A percentile compares a stretch with the other conserved stretches of the same genome.
These are phyloP conservation scores for Scrobipalpa costella DNA, from an alignment of 2,888 invertebrate genomes.

Conservation along the genomic window DNA sequence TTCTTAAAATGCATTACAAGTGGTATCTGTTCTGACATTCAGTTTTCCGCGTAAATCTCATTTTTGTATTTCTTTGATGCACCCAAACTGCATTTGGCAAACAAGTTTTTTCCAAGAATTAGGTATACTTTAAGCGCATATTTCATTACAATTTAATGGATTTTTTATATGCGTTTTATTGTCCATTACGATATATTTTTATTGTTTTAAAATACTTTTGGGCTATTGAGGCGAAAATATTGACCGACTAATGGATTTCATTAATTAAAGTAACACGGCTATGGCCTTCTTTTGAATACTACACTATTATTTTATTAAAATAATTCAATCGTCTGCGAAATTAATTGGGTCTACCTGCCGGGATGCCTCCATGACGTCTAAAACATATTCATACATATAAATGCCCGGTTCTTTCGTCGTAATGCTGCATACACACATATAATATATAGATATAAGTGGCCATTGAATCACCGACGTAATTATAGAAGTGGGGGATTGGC, in stretches of 20 bases:
- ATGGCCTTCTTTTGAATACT: neutral
- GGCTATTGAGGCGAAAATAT: neutral
- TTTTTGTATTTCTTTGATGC: conserved; percentile 11
- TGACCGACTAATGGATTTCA: neutral
- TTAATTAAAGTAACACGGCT: too few species aligned
- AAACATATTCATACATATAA: conserved; percentile 71
- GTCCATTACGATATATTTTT: neutral
- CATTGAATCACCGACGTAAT: conserved; percentile 81
- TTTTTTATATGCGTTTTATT: conserved; percentile 15
- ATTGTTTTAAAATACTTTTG: neutral
- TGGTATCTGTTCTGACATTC: neutral
- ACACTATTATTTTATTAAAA: neutral
- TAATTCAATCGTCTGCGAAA: conserved; percentile 47
- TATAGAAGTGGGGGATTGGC: conserved; percentile 82
- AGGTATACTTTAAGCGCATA: conserved; percentile 14
- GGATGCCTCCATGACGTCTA: conserved; percentile 67
- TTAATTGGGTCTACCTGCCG: conserved; percentile 57
- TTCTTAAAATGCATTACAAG: neutral
- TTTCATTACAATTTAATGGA: conserved; percentile 8
- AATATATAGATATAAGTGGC: conserved; percentile 78
- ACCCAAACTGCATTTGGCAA: conserved; percentile 14
- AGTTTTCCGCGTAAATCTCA: conserved; percentile 1
- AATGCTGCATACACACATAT: conserved; percentile 66
- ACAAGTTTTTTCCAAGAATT: conserved; percentile 17
- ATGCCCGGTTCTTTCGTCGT: conserved; percentile 73